Conservation (phyloP, 2,113 vertebrate genomes). For the Bombycilla garrulus region DNA sequence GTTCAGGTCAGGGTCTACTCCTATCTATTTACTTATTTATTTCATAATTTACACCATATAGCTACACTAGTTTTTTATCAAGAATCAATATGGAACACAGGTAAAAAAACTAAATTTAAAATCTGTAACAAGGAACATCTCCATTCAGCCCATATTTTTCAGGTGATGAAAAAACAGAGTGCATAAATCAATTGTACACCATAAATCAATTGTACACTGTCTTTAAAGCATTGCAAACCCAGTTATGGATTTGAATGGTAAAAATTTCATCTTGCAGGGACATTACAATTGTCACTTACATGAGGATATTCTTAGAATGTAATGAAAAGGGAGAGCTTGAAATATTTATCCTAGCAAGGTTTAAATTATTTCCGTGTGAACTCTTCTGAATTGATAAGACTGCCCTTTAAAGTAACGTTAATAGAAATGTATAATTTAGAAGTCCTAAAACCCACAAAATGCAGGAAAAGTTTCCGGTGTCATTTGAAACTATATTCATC, state of each 20-base stretch:
- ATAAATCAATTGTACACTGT: not conserved
- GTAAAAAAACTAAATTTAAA: not conserved
- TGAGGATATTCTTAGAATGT: not conserved
- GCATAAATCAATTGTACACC: not conserved
- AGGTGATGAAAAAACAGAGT: not conserved
- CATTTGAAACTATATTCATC: not conserved
- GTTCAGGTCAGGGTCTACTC: not conserved
- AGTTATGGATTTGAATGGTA: not conserved
- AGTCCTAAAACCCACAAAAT: not conserved
- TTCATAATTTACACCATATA: not conserved
- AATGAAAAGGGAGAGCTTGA: not conserved
- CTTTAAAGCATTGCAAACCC: slow-evolving; percentile 27
- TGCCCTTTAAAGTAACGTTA: slow-evolving; percentile 2
- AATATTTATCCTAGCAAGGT: slow-evolving; percentile 11
- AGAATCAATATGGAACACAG: not conserved
- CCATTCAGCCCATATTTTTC: not conserved
- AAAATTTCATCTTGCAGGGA: not conserved
- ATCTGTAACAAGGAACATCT: not conserved
- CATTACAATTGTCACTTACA: not conserved
- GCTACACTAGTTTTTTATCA: not conserved
- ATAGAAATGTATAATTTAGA: slow-evolving; percentile 16
- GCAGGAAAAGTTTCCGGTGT: not conserved
- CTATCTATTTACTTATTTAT: not conserved
- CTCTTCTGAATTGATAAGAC: not conserved
- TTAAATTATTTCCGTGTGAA: not conserved